Conservation (phyloP, 2,797 vertebrate species). For the Perodicticus potto region DNA sequence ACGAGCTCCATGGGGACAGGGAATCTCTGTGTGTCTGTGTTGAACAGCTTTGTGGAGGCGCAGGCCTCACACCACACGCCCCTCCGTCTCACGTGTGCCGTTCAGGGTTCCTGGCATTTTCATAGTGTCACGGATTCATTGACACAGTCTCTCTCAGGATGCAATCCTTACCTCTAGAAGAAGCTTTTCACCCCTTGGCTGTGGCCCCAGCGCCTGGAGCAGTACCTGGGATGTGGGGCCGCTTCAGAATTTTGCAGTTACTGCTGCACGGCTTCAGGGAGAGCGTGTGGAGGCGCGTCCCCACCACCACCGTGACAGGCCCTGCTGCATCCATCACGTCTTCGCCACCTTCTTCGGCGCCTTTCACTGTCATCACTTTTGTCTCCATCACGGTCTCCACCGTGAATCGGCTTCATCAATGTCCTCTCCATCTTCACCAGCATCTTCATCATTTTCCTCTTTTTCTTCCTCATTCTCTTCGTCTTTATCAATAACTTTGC, state of each 20-base stretch:
- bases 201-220: neutral
- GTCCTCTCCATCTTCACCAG: accelerated
- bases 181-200: neutral
- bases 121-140: too few relatives aligned
- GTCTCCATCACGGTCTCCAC: accelerated
- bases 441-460: accelerated
- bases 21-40: accelerated
- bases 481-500: neutral
- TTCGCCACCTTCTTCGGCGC: too few relatives aligned
- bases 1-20: accelerated
- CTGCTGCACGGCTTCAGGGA: accelerated
- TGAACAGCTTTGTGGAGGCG: neutral
- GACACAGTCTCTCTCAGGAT: neutral
- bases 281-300: accelerated
- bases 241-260: neutral
- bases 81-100: neutral
- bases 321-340: neutral
- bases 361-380: accelerated
- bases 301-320: accelerated
- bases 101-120: too few relatives aligned
- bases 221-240: accelerated
- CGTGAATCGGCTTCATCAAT: accelerated
- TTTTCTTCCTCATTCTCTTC: neutral
- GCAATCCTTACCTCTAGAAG: accelerated
- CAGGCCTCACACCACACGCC: neutral